Base-by-base conservation (phyloP, 1,140 invertebrate species). In the Anastrepha obliqua region DNA sequence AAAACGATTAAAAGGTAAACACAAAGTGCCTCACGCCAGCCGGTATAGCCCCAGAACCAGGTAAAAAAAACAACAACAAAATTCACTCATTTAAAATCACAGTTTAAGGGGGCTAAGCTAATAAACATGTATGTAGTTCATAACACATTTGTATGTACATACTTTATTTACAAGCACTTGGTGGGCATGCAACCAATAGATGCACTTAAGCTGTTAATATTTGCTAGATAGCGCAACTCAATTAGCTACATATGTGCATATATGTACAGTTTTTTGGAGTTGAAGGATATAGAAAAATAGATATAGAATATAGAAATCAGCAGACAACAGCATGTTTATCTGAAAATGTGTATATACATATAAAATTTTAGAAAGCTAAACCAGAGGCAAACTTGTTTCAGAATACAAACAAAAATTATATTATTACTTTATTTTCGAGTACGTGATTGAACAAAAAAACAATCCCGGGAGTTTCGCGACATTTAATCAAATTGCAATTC, bases 141-240 rank as follows among this genome's bases (percentile, higher is more conserved):
- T 29, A 58, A 58, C 13, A 1, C 13, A 58, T 58, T 58, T 58
- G 13, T 13, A 58, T 58, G 13, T 58, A 58, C 55, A 58, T 42
- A 67, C 9, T 15, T 11, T 67, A 15, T 39, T 42, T 42, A 15
- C 11, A 42, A 39, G 29, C 3, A 29, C 39, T 67, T 67, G 29
- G 9, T 29, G 2, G 20, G 20, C 65, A 67, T 67, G 65, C 65
- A 39, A 39, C 2, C 8, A 9, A 39, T 42, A 29, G 20, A 67
- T 42, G 65, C 11, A 29, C 39, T 67, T 67, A 67, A 29, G 29
- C 39, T 67, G 65, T 42, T 67, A 9, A 29, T 42, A 67, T 67
- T 42, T 67, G 39, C 39, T 65, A 29, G 64, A 65, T 65, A 65
- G 64, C 64, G 64, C 20, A 65, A 65, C 29, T 39, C 65, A 67